These are phyloP conservation scores for Aphodius sticticus DNA, from an alignment of 2,888 invertebrate genomes.

Conservation along the genomic window DNA sequence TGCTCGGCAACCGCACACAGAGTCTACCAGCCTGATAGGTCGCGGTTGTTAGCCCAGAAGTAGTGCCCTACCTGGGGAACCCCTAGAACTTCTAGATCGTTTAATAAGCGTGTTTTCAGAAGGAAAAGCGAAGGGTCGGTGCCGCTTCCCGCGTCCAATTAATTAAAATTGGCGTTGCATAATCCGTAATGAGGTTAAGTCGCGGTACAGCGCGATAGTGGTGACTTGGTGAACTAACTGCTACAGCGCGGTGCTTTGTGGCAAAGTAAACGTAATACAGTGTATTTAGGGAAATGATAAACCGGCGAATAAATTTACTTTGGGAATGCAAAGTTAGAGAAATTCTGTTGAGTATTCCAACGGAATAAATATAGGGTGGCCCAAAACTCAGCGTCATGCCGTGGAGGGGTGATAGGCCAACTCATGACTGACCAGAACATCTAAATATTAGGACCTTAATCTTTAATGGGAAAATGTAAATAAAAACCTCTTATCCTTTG, in stretches of 20 bases:
- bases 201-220: not conserved
- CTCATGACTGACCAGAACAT: too few relatives aligned
- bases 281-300: constrained; percentile 4
- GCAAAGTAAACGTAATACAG: not conserved
- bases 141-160: not conserved
- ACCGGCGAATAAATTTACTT: not conserved
- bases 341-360: not conserved
- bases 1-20: not conserved
- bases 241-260: not conserved
- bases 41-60: not conserved
- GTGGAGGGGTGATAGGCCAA: too few relatives aligned
- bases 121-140: not conserved
- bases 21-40: not conserved
- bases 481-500: too few relatives aligned
- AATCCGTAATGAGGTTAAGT: constrained; percentile 4
- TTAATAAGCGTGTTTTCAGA: not conserved
- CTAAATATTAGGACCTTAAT: too few relatives aligned
- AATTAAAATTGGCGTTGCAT: not conserved
- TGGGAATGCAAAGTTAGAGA: not conserved
- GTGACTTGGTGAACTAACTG: not conserved
- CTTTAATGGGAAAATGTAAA: too few relatives aligned
- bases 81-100: not conserved
- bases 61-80: not conserved
- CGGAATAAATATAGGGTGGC: too few relatives aligned
- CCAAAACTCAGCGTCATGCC: too few relatives aligned